Conservation (phyloP, 2,113 vertebrate genomes). For the Cyanocitta stelleri region DNA sequence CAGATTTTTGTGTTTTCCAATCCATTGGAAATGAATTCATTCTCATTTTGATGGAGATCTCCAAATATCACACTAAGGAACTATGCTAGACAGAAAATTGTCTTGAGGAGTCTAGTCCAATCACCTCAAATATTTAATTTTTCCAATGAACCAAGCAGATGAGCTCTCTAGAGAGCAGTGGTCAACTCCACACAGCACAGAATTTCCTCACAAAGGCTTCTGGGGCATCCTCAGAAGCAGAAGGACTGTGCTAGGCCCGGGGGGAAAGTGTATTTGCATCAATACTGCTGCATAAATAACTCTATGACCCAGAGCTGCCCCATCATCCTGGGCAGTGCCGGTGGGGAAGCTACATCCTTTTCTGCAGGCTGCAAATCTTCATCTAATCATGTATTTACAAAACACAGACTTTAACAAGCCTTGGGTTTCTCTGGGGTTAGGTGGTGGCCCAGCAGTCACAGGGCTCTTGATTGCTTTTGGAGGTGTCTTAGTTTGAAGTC, state of each 20-base stretch:
- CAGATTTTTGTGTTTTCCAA: background rate
- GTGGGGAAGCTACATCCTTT: background rate
- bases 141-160: background rate
- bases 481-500: background rate
- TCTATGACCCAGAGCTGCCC: background rate
- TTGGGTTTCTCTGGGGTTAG: background rate
- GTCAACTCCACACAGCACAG: background rate
- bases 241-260: rapidly evolving
- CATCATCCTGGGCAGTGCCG: background rate
- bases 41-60: background rate
- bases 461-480: background rate
- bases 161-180: background rate
- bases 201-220: background rate
- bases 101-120: background rate
- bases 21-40: background rate
- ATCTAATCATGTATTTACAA: background rate
- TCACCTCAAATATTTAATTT: background rate
- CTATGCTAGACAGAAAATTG: background rate
- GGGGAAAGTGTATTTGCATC: background rate
- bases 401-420: background rate
- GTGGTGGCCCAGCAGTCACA: background rate
- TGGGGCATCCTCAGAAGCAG: background rate
- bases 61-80: background rate
- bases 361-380: background rate
- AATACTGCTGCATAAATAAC: background rate